A percentile compares a stretch with the other conserved stretches of the same genome.
Evolutionary conservation across 2,113 vertebrate genomes (phyloP).

Genomic region (Phrynocephalus versicolor): DNA sequence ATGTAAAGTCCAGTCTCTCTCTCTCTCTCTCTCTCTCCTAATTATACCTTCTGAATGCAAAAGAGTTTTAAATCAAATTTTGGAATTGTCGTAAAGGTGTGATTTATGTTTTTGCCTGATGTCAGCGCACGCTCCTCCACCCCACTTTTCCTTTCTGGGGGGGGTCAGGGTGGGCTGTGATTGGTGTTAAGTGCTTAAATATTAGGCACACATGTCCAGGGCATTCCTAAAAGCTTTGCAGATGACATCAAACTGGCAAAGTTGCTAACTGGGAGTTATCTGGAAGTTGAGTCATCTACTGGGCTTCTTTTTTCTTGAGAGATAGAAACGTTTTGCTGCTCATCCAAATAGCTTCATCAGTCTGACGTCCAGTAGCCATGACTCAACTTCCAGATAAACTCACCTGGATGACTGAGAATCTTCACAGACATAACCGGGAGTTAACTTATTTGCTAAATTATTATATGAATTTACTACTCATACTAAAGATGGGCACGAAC

Average conservation of each 20-base stretch:
- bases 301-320: too few relatives aligned
- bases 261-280: too few relatives aligned
- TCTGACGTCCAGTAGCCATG: too few relatives aligned
- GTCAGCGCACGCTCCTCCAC: background rate
- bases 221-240: constrained; percentile 23
- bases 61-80: constrained; percentile 47
- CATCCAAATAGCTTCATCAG: too few relatives aligned
- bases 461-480: too few relatives aligned
- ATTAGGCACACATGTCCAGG: constrained; percentile 19
- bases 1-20: constrained; percentile 55
- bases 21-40: constrained; percentile 52
- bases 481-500: too few relatives aligned
- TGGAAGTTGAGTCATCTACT: too few relatives aligned
- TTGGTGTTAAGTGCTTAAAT: constrained; percentile 28
- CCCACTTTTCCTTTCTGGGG: background rate
- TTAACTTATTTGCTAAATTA: background rate
- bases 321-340: too few relatives aligned
- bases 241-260: background rate
- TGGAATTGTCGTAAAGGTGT: constrained; percentile 31
- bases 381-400: too few relatives aligned
- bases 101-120: constrained; percentile 37
- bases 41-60: constrained; percentile 55
- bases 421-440: background rate
- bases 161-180: background rate
- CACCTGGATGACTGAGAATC: too few relatives aligned